Percentiles rank a stretch among this genome's conserved stretches.
phyloP scores from a whole-genome alignment of 2,888 invertebrate species.

The Netelia virgata region DNA sequence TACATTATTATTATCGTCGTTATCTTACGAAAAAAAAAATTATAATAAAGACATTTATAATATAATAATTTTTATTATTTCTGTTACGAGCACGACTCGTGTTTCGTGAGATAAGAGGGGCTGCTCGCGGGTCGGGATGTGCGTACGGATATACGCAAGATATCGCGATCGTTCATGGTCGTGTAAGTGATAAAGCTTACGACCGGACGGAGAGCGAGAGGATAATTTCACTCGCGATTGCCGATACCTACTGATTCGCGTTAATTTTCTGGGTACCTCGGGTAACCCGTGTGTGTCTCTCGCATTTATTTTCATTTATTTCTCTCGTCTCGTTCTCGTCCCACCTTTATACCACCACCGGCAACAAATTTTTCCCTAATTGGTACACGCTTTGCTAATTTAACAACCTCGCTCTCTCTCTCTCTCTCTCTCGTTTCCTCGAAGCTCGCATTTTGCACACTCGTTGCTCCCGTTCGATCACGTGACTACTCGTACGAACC shows the following conservation, averaged over 20 bases:
- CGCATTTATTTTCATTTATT: conserved; percentile 25
- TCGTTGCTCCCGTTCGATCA: conserved; percentile 25
- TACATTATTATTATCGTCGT: too few species aligned
- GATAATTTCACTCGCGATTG: conserved; percentile 33
- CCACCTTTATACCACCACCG: not conserved
- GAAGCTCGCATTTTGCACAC: not conserved
- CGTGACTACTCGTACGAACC: too few species aligned
- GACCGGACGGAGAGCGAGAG: conserved; percentile 20
- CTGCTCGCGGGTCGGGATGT: not conserved
- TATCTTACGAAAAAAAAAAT: not conserved
- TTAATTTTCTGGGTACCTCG: not conserved
- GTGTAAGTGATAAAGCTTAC: conserved; percentile 33
- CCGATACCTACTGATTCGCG: conserved; percentile 43
- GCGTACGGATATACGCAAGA: conserved; percentile 28
- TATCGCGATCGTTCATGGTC: conserved; percentile 14
- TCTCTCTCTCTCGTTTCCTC: not conserved
- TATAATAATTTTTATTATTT: not conserved
- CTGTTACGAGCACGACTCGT: conserved; percentile 40
- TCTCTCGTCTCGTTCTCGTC: not conserved
- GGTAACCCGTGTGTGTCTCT: conserved; percentile 2
- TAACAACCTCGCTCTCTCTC: not conserved
- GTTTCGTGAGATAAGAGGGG: conserved; percentile 32
- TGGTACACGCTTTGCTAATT: not conserved
- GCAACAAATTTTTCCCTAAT: not conserved
- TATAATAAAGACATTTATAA: not conserved